Evolutionary conservation across 2,888 invertebrate genomes (phyloP).

Genomic region (Drosophila longiperda): DNA sequence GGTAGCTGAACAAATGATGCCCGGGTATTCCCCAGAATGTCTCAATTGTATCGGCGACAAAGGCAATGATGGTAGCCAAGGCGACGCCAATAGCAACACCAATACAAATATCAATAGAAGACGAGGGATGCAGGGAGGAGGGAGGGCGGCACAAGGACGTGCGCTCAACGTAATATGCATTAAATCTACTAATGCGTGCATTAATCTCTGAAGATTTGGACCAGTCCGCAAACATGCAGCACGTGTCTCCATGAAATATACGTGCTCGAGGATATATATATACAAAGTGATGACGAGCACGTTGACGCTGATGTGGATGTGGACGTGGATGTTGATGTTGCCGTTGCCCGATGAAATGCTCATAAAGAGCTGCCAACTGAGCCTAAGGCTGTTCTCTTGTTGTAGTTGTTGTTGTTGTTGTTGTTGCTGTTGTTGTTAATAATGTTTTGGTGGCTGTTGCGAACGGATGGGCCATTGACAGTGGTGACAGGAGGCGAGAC

Average conservation of each 20-base stretch:
- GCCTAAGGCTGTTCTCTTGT: conserved; percentile 25
- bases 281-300: conserved; percentile 75
- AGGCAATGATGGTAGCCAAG: conserved; percentile 53
- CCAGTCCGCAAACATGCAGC: conserved; percentile 75
- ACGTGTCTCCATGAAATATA: conserved; percentile 78
- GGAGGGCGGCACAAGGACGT: conserved; percentile 27
- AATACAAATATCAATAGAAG: conserved; percentile 19
- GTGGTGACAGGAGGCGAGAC: conserved; percentile 9
- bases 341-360: conserved; percentile 14
- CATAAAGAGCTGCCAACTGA: conserved; percentile 13
- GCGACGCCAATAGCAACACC: conserved; percentile 34
- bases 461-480: conserved; percentile 44
- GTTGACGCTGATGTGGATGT: conserved; percentile 52
- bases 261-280: conserved; percentile 84
- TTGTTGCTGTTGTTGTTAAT: conserved; percentile 65
- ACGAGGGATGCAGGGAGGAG: conserved; percentile 7
- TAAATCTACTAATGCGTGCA: conserved; percentile 85
- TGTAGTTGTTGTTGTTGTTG: conserved; percentile 36
- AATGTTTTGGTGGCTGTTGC: conserved; percentile 54
- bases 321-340: conserved; percentile 43
- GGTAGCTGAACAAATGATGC: conserved; percentile 39
- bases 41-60: conserved; percentile 69
- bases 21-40: conserved; percentile 79
- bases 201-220: conserved; percentile 82
- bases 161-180: conserved; percentile 80